Conservation (phyloP, 2,888 invertebrate genomes). For the Chaetogeoica ovagalla region DNA sequence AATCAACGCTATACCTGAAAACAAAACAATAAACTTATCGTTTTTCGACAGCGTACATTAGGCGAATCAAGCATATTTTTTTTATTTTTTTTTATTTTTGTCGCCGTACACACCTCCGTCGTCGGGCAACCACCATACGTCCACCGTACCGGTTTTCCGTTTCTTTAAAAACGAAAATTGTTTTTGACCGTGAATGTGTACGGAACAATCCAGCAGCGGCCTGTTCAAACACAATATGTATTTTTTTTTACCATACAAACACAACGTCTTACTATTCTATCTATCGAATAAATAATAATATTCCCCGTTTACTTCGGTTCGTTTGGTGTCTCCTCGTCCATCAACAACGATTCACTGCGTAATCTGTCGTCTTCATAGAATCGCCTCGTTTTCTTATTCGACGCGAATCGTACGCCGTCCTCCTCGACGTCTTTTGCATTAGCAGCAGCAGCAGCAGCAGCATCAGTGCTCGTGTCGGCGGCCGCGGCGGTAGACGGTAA, state of each 20-base stretch:
- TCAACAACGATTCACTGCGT: slow-evolving; percentile 10
- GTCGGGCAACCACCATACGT: slow-evolving; percentile 98
- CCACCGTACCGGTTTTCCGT: slow-evolving; percentile 77
- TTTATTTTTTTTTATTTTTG: too few species aligned
- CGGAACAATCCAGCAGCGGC: neutral
- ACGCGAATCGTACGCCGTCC: neutral
- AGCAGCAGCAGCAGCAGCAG: too few species aligned
- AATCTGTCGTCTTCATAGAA: slow-evolving; percentile 9
- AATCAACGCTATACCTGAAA: slow-evolving; percentile 44
- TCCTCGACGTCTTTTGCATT: neutral
- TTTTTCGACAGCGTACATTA: neutral
- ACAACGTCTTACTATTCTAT: neutral
- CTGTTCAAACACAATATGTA: slow-evolving; percentile 4
- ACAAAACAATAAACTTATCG: neutral
- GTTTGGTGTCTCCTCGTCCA: neutral
- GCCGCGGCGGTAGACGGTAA: neutral
- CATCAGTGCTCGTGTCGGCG: neutral
- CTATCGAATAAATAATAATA: neutral
- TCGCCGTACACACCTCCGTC: slow-evolving; percentile 78
- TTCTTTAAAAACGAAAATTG: slow-evolving; percentile 37
- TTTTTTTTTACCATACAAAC: too few species aligned
- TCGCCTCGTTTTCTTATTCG: neutral
- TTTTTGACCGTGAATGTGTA: neutral
- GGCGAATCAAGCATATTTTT: neutral
- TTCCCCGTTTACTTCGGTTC: neutral